Evolutionary conservation across 23 tunicate species (phyloP).

Genomic region (Halocynthia roretzi): DNA sequence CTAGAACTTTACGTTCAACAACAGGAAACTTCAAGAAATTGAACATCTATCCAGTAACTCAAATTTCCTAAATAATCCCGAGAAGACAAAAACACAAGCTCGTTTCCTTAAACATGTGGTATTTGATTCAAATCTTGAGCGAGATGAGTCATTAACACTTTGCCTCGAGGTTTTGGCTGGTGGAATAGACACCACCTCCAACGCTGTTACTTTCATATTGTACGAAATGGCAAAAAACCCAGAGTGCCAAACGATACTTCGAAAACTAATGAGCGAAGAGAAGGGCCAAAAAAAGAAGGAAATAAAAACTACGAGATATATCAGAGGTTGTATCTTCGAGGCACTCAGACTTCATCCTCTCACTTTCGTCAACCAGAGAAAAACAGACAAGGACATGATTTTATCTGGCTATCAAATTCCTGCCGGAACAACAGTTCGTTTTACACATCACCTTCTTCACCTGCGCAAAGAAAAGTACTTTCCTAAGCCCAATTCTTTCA

Average conservation of each 20-base stretch:
- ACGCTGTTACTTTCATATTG: slow-evolving; percentile 64
- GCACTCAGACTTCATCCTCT: slow-evolving; percentile 79
- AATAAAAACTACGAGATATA: slow-evolving; percentile 31
- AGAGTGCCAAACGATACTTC: slow-evolving; percentile 54
- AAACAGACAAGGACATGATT: slow-evolving; percentile 69
- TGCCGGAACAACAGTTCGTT: slow-evolving; percentile 76
- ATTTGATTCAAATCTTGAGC: slow-evolving; percentile 31
- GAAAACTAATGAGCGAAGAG: slow-evolving; percentile 35
- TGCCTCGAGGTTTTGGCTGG: slow-evolving; percentile 87
- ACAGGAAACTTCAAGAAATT: slow-evolving; percentile 61
- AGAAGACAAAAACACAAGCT: neutral
- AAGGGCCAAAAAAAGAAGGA: slow-evolving; percentile 23
- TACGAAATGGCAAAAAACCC: slow-evolving; percentile 57
- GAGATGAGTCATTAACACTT: slow-evolving; percentile 63
- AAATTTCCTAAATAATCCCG: neutral
- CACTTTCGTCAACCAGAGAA: slow-evolving; percentile 83
- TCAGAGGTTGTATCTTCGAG: slow-evolving; percentile 73
- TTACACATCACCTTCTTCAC: slow-evolving; percentile 83
- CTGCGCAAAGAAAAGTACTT: slow-evolving; percentile 53
- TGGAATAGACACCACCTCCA: slow-evolving; percentile 87
- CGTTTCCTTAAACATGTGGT: slow-evolving; percentile 71
- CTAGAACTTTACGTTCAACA: neutral
- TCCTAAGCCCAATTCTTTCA: slow-evolving; percentile 47
- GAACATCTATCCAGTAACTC: slow-evolving; percentile 2
- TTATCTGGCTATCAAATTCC: slow-evolving; percentile 75